Conservation (phyloP, 2,888 invertebrate genomes). For the Dynastes tityus region DNA sequence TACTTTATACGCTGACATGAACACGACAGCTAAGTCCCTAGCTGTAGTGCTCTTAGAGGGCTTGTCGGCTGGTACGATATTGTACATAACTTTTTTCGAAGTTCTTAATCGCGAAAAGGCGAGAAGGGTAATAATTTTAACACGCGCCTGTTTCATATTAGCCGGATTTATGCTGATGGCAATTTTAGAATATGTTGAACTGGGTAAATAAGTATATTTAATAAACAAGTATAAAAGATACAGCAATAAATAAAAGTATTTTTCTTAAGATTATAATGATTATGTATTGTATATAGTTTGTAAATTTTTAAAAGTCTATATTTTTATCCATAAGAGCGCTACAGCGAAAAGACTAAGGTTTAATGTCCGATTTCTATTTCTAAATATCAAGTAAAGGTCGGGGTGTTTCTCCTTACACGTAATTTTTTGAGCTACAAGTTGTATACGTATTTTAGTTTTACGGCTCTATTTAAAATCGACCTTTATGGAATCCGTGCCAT, state of each 20-base stretch:
- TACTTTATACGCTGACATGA: slow-evolving; percentile 66
- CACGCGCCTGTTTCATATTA: slow-evolving; percentile 66
- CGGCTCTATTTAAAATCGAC: slow-evolving; percentile 5
- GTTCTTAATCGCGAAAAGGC: slow-evolving; percentile 71
- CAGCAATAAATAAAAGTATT: not conserved
- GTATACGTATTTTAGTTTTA: slow-evolving; percentile 5
- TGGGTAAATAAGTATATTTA: slow-evolving; percentile 45
- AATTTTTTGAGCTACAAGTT: too few species aligned
- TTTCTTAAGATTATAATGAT: not conserved
- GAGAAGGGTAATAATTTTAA: slow-evolving; percentile 65
- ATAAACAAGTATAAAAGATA: not conserved
- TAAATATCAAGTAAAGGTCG: too few species aligned
- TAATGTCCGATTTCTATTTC: too few species aligned
- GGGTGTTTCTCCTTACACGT: too few species aligned
- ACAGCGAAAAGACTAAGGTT: too few species aligned
- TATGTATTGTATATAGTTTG: not conserved
- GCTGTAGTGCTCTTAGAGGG: slow-evolving; percentile 70
- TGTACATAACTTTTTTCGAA: slow-evolving; percentile 74
- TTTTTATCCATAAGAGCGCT: not conserved
- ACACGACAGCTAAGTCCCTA: slow-evolving; percentile 66
- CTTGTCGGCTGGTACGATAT: slow-evolving; percentile 71
- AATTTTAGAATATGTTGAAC: slow-evolving; percentile 56
- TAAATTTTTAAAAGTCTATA: not conserved
- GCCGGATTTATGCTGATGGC: slow-evolving; percentile 69
- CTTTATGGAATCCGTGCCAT: slow-evolving; percentile 35